Conservation (phyloP, 2,797 vertebrate species). For the Sebastes vulpes region DNA sequence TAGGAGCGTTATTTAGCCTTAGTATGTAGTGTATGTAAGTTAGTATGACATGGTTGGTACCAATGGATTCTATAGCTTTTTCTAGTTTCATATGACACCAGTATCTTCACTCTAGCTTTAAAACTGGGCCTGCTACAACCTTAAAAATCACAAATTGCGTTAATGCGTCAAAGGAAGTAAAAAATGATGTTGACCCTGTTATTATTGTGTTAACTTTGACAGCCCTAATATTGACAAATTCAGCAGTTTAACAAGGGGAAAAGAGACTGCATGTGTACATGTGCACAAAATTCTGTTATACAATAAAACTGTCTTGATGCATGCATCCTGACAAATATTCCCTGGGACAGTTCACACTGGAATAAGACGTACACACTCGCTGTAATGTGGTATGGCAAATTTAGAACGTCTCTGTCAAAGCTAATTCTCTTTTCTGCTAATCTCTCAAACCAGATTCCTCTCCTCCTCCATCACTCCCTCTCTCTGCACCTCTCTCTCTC, state of each 20-base stretch:
- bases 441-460: slow-evolving; percentile 45
- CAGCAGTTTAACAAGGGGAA: neutral
- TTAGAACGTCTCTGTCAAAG: slow-evolving; percentile 41
- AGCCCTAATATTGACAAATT: neutral
- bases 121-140: too few species aligned
- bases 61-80: too few species aligned
- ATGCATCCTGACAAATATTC: neutral
- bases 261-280: neutral
- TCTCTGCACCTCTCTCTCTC: neutral
- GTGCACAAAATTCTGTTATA: neutral
- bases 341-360: neutral
- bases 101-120: too few species aligned
- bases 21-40: too few species aligned
- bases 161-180: too few species aligned
- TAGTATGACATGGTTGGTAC: too few species aligned
- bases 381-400: slow-evolving; percentile 14
- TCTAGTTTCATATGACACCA: too few species aligned
- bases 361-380: neutral
- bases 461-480: slow-evolving; percentile 15
- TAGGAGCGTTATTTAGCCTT: too few species aligned
- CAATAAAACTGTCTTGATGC: neutral
- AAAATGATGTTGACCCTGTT: too few species aligned
- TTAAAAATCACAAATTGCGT: too few species aligned
- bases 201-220: too few species aligned
- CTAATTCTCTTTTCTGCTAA: slow-evolving; percentile 58